phyloP scores from a whole-genome alignment of 2,113 vertebrate genomes.

The Cercopithecus mona region DNA sequence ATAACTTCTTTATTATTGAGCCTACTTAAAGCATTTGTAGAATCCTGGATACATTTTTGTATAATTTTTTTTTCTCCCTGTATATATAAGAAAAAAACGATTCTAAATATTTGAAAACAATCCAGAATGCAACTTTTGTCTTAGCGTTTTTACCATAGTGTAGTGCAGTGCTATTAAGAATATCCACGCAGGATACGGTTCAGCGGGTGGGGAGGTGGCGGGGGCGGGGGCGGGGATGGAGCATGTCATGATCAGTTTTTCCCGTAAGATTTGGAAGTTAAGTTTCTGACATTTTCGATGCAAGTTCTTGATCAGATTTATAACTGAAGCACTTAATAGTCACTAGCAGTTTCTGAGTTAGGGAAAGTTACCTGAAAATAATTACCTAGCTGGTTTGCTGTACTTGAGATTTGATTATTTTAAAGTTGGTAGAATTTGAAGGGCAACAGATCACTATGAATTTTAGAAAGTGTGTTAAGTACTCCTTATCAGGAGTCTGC shows the following conservation, averaged over 20 bases:
- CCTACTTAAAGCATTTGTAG: neutral
- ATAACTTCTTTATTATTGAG: neutral
- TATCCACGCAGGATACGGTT: neutral
- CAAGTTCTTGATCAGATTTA: conserved; percentile 17
- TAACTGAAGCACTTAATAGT: neutral
- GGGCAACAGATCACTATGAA: neutral
- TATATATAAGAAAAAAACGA: neutral
- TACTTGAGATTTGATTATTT: neutral
- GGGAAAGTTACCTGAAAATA: neutral
- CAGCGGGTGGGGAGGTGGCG: too few species aligned
- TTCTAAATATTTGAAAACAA: neutral
- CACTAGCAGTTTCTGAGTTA: neutral
- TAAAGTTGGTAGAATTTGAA: neutral
- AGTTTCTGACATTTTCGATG: neutral
- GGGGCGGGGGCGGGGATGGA: too few species aligned
- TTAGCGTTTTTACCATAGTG: neutral
- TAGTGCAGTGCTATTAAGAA: neutral
- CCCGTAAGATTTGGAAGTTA: neutral
- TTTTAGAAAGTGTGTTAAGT: neutral
- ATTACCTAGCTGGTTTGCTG: neutral
- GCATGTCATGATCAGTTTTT: neutral
- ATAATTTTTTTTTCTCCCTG: neutral
- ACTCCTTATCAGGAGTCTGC: neutral
- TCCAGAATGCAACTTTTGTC: neutral
- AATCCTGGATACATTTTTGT: neutral